Evolutionary conservation across 2,113 vertebrate species (phyloP).

Genomic region (Beaufortia kweichowensis): DNA sequence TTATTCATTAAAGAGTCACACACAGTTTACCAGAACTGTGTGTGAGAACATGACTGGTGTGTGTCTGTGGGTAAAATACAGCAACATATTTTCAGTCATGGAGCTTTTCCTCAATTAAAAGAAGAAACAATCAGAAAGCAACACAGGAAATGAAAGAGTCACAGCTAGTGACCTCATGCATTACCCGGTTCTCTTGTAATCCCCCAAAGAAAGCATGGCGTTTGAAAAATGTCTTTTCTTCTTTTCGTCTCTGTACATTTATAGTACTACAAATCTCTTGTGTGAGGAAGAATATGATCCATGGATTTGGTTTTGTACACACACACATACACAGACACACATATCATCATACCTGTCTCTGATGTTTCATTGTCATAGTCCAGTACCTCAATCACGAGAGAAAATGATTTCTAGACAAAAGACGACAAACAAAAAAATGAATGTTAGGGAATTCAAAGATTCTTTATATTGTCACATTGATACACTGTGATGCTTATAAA

Average conservation of each 20-base stretch:
- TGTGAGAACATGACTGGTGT: constrained; percentile 32
- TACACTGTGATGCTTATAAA: not conserved
- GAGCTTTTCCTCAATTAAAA: constrained; percentile 68
- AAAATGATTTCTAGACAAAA: constrained; percentile 73
- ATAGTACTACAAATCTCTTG: constrained; percentile 3
- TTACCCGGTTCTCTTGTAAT: constrained; percentile 19
- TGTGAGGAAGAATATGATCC: constrained; percentile 30
- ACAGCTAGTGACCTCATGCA: constrained; percentile 54
- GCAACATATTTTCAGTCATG: constrained; percentile 59
- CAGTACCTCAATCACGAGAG: constrained; percentile 75
- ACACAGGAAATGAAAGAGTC: constrained; percentile 73
- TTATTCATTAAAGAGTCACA: constrained; percentile 23
- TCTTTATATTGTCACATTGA: not conserved
- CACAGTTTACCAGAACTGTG: not conserved
- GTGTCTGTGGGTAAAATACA: constrained; percentile 44
- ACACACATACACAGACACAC: constrained; percentile 27
- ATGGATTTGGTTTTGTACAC: constrained; percentile 23
- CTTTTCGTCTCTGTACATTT: not conserved
- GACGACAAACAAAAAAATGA: constrained; percentile 2
- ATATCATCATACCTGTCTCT: constrained; percentile 63
- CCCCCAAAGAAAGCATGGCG: constrained; percentile 24
- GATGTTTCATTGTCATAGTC: constrained; percentile 72
- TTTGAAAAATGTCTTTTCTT: not conserved
- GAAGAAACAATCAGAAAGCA: constrained; percentile 62
- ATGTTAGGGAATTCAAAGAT: not conserved